Percentiles rank a stretch among this genome's conserved stretches.
Evolutionary conservation across 1,140 invertebrate species (phyloP).

Genomic region (Pachyrhynchus sulphureomaculatus): DNA sequence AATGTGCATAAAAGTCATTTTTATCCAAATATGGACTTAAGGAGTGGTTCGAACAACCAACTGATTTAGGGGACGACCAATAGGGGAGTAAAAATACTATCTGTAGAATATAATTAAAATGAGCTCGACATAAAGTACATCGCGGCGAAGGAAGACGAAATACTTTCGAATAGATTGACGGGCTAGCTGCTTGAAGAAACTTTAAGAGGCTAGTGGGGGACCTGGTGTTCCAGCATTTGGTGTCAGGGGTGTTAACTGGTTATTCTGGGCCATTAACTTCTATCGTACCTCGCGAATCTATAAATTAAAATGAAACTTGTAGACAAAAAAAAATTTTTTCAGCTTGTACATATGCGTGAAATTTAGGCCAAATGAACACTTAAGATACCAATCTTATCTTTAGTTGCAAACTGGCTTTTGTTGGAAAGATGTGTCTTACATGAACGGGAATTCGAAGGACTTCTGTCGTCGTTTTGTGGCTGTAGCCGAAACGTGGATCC

Average conservation of each 20-base stretch:
- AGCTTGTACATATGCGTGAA: too few species aligned
- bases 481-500: too few species aligned
- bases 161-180: slow-evolving; percentile 42
- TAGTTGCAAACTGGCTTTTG: slow-evolving; percentile 87
- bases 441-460: too few species aligned
- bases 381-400: slow-evolving; percentile 57
- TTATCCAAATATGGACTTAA: too few species aligned
- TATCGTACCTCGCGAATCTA: slow-evolving; percentile 93
- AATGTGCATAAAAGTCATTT: too few species aligned
- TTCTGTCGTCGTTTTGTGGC: too few species aligned
- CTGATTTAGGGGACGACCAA: neutral
- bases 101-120: neutral
- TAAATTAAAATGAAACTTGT: too few species aligned
- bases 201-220: slow-evolving; percentile 52
- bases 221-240: slow-evolving; percentile 54
- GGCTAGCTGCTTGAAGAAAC: slow-evolving; percentile 49
- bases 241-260: slow-evolving; percentile 57
- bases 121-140: neutral
- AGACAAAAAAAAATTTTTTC: too few species aligned
- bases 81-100: neutral
- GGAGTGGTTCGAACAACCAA: too few species aligned
- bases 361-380: neutral
- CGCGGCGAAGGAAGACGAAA: slow-evolving; percentile 44
- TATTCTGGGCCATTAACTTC: slow-evolving; percentile 81
- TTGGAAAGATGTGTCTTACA: slow-evolving; percentile 96